These are phyloP conservation scores for Glaucopsyche alexis DNA, from an alignment of 2,888 invertebrate species.

Conservation along the genomic window DNA sequence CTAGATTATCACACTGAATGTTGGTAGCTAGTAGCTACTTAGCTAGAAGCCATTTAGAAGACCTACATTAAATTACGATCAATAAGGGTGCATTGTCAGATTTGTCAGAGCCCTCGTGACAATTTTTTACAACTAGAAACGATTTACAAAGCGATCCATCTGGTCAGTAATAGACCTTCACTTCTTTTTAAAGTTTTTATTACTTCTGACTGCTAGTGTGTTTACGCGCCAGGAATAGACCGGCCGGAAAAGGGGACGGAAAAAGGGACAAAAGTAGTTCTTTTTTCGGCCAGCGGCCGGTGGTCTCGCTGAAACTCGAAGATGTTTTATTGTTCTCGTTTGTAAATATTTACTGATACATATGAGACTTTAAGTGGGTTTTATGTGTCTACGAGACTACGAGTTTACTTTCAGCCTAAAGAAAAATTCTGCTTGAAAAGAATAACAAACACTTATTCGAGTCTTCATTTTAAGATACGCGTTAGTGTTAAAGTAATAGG, in stretches of 20 bases:
- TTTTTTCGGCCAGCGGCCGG: constrained; percentile 56
- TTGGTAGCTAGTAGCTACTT: not conserved
- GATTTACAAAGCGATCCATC: constrained; percentile 41
- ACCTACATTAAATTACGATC: not conserved
- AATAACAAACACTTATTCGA: not conserved
- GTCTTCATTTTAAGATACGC: not conserved
- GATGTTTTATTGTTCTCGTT: constrained; percentile 26
- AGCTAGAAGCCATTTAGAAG: not conserved
- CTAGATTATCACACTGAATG: not conserved
- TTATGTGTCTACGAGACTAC: constrained; percentile 8
- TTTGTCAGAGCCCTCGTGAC: not conserved
- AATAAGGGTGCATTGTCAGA: not conserved
- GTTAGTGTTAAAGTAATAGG: not conserved
- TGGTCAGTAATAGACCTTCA: constrained; percentile 44
- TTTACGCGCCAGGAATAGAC: constrained; percentile 44
- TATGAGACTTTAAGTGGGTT: constrained; percentile 18
- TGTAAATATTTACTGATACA: constrained; percentile 31
- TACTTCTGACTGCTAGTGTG: constrained; percentile 40
- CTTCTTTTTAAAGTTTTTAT: constrained; percentile 42
- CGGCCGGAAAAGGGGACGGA: constrained; percentile 52
- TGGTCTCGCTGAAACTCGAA: constrained; percentile 38
- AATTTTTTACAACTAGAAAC: not conserved
- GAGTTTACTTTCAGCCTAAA: not conserved
- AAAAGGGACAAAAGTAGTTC: constrained; percentile 55
- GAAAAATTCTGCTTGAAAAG: not conserved